A percentile compares a stretch with the other conserved stretches of the same genome.
These are phyloP conservation scores for Urocyon cinereoargenteus DNA, from an alignment of 2,797 vertebrate species.

Conservation along the genomic window DNA sequence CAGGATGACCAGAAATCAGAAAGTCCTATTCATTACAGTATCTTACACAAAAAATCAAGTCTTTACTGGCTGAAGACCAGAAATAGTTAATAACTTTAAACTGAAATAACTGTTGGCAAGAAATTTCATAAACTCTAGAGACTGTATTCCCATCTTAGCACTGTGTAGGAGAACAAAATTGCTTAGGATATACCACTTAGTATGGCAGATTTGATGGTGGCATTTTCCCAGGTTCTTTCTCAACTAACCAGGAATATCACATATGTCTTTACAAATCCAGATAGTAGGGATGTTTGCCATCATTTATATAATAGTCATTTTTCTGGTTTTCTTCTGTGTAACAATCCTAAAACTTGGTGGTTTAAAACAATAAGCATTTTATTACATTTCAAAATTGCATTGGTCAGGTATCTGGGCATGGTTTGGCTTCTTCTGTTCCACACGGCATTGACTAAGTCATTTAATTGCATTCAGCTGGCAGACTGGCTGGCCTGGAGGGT, in stretches of 20 bases:
- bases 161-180: constrained; percentile 85
- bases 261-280: constrained; percentile 86
- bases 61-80: constrained; percentile 78
- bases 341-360: not conserved
- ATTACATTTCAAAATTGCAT: not conserved
- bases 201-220: constrained; percentile 86
- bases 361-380: not conserved
- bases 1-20: constrained; percentile 75
- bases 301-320: constrained; percentile 84
- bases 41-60: constrained; percentile 80
- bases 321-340: not conserved
- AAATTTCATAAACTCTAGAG: constrained; percentile 85
- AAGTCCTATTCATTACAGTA: constrained; percentile 77
- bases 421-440: not conserved
- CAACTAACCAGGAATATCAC: constrained; percentile 87
- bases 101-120: constrained; percentile 84
- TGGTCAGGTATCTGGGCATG: not conserved
- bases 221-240: constrained; percentile 87
- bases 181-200: constrained; percentile 86
- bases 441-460: not conserved
- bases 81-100: constrained; percentile 83
- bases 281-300: constrained; percentile 86
- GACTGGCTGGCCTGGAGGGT: not conserved
- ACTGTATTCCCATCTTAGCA: constrained; percentile 83
- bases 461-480: not conserved